Evolutionary conservation across 2,797 vertebrate genomes (phyloP).

Genomic region (Sebastes oblongus): DNA sequence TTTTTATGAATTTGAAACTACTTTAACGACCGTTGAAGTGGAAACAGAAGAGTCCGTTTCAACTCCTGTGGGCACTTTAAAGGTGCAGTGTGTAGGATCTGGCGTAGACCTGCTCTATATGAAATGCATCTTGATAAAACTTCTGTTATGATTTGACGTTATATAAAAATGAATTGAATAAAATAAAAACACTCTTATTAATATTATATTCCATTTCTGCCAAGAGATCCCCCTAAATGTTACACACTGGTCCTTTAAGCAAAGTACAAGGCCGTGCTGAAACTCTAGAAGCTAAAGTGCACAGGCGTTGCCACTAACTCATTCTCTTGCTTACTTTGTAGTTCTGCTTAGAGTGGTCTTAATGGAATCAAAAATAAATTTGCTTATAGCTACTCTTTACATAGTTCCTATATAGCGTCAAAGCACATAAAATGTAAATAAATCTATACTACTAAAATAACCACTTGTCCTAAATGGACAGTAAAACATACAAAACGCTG

Average conservation of each 20-base stretch:
- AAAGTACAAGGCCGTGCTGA: neutral
- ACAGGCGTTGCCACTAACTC: constrained; percentile 1
- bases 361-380: constrained; percentile 41
- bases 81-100: no score
- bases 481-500: neutral
- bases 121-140: no score
- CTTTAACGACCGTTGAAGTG: neutral
- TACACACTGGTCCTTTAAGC: no score
- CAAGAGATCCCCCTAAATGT: no score
- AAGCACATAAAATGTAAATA: constrained; percentile 11
- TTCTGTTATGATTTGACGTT: no score
- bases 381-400: constrained; percentile 8
- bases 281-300: constrained; percentile 43
- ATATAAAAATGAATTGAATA: no score
- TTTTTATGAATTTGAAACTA: neutral
- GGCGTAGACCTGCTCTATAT: no score
- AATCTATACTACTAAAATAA: constrained; percentile 12
- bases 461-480: neutral
- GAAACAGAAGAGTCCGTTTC: neutral
- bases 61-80: neutral
- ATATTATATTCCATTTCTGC: no score
- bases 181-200: no score
- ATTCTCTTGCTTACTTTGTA: constrained; percentile 16
- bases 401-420: neutral
- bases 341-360: constrained; percentile 35